A percentile compares a stretch with the other conserved stretches of the same genome.
Evolutionary conservation across 2,797 vertebrate genomes (phyloP).

Genomic region (Ptychobarbus kaznakovi): DNA sequence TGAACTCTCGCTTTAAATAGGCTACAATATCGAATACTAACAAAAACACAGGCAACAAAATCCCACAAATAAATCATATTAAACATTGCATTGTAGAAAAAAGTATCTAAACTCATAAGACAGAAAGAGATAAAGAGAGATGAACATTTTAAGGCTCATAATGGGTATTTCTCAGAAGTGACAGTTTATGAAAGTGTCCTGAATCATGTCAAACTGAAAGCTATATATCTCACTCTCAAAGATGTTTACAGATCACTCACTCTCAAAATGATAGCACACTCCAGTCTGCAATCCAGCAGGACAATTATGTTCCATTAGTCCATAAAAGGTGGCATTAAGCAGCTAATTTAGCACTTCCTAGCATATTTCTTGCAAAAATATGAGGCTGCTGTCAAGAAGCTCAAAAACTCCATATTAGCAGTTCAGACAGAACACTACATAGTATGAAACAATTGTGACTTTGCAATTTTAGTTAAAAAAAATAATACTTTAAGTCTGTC

Average conservation of each 20-base stretch:
- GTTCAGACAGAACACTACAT: not conserved
- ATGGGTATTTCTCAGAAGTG: not conserved
- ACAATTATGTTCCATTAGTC: conserved; percentile 1
- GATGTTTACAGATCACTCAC: not conserved
- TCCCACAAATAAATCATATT: not conserved
- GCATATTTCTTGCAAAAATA: not conserved
- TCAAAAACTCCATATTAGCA: not conserved
- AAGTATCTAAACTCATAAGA: no score
- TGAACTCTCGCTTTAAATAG: not conserved
- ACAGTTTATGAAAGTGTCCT: not conserved
- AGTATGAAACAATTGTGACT: not conserved
- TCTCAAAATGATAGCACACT: not conserved
- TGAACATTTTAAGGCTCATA: not conserved
- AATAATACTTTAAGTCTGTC: not conserved
- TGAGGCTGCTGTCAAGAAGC: not conserved
- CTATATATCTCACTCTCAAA: not conserved
- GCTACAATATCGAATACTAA: not conserved
- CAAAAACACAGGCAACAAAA: not conserved
- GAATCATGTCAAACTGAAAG: not conserved
- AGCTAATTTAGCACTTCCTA: not conserved
- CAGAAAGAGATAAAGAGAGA: not conserved
- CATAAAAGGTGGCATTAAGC: not conserved
- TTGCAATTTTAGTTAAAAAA: not conserved
- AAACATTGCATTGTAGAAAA: not conserved
- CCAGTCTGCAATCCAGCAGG: not conserved